Evolutionary conservation across 2,113 vertebrate genomes (phyloP), one percentile per base, ranked within the genome.

Genomic region (Gasterosteus nipponicus): DNA sequence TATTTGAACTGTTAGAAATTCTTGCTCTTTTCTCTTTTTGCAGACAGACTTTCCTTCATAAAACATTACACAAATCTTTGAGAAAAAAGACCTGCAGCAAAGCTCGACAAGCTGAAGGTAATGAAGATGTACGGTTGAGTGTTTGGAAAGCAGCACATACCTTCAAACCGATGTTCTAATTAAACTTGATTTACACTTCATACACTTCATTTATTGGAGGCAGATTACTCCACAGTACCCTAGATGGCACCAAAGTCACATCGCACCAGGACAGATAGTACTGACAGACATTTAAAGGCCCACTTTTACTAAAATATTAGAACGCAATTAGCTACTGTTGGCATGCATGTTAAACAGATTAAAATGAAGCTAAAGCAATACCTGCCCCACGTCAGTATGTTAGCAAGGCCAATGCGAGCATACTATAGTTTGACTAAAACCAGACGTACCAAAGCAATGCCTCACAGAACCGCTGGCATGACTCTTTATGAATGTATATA

Each of bases 161-260:
- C 4, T 59, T 7, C 5, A 49, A 51, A 26, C 11, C 0, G 69
- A 42, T 29, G 16, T 56, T 46, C 35, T 33, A 22, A 53, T 66
- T 41, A 44, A 65, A 73, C 71, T 29, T 59, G 0, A 54, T 60
- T 70, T 83, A 67, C 74, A 62, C 39, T 15, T 56, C 56, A 64
- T 44, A 73, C 7, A 4, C 62, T 33, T 57, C 35, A 38, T 38
- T 38, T 38, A 7, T 7, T 73, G 44, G 67, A 87, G 38, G 65
- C 26, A 75, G 54, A 79, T 38, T 31, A 15, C n/a, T 62, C 3
- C 7, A 10, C 5, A 39, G 39, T 47, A 16, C 35, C 41, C 4
- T 33, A 22, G 53, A 75, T 62, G 56, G 41, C 31, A 66, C 4
- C 15, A 2, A 31, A 69, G 69, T 73, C 11, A 65, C 68, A 57